Conservation (phyloP, 2,113 vertebrate species). For the Eleginops maclovinus region DNA sequence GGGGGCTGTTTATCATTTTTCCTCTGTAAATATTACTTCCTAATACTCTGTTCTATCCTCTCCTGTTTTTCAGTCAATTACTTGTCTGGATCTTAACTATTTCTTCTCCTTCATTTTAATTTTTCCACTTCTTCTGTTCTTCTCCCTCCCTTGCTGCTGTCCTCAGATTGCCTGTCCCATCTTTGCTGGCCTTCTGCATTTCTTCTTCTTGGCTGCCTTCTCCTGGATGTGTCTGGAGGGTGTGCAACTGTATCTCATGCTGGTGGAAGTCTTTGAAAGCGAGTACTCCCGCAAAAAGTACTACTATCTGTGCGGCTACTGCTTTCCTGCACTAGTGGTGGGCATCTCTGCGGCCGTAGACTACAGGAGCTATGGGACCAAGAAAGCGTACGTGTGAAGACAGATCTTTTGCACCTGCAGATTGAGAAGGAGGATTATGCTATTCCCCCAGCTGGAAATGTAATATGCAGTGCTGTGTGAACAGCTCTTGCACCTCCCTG, state of each 20-base stretch:
- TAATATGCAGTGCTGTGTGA: slow-evolving; percentile 72
- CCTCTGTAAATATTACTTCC: slow-evolving; percentile 16
- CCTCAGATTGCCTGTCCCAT: slow-evolving; percentile 91
- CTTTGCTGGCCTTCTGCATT: slow-evolving; percentile 92
- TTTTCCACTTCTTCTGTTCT: slow-evolving; percentile 18
- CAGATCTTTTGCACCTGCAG: slow-evolving; percentile 80
- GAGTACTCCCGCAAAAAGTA: slow-evolving; percentile 93
- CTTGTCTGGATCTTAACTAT: slow-evolving; percentile 30
- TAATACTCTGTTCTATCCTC: slow-evolving; percentile 41
- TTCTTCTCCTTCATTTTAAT: slow-evolving; percentile 32
- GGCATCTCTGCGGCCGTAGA: slow-evolving; percentile 93
- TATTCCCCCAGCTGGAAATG: slow-evolving; percentile 74
- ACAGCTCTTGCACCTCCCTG: slow-evolving; percentile 67
- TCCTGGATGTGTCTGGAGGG: slow-evolving; percentile 96
- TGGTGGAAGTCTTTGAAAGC: slow-evolving; percentile 94
- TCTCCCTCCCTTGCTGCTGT: slow-evolving; percentile 18
- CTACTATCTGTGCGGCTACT: slow-evolving; percentile 95
- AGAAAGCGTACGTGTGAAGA: slow-evolving; percentile 91
- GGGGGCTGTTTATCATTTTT: slow-evolving; percentile 49
- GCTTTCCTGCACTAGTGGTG: slow-evolving; percentile 93
- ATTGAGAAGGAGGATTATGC: slow-evolving; percentile 77
- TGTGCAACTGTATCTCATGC: slow-evolving; percentile 93
- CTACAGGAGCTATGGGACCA: slow-evolving; percentile 95
- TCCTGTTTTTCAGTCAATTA: slow-evolving; percentile 24
- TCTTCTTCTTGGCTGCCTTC: slow-evolving; percentile 95